phyloP scores from a whole-genome alignment of 2,888 invertebrate genomes.

The Perdita meconis region DNA sequence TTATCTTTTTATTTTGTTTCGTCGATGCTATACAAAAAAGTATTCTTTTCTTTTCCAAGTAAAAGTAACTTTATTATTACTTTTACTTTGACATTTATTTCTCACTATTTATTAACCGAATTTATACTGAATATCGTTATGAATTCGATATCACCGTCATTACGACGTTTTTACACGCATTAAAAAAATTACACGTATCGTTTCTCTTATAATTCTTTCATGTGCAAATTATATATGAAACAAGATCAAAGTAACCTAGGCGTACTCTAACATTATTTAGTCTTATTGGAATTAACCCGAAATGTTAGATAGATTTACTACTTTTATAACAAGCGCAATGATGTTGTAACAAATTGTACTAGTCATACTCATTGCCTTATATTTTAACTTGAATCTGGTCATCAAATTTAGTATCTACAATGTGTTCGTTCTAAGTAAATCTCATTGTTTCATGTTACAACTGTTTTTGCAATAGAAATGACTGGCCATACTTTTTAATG shows the following conservation, averaged over 20 bases:
- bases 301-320: conserved; percentile 54
- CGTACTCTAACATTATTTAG: conserved; percentile 36
- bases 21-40: background rate
- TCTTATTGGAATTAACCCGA: conserved; percentile 33
- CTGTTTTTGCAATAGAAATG: conserved; percentile 62
- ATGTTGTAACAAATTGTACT: conserved; percentile 47
- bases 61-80: background rate
- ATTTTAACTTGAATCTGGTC: conserved; percentile 55
- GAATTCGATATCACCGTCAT: conserved; percentile 13
- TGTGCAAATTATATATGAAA: conserved; percentile 5
- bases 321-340: conserved; percentile 62
- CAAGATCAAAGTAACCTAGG: conserved; percentile 16
- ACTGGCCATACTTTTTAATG: conserved; percentile 65
- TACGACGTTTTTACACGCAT: conserved; percentile 16
- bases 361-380: conserved; percentile 63
- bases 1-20: background rate
- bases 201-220: conserved; percentile 21
- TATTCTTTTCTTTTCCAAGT: background rate
- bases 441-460: conserved; percentile 42
- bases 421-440: conserved; percentile 46
- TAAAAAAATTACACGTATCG: conserved; percentile 13
- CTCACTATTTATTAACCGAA: background rate
- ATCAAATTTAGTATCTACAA: conserved; percentile 51
- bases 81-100: background rate
- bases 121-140: conserved; percentile 3